These are phyloP conservation scores for Crotalus tigris DNA, from an alignment of 2,113 vertebrate species.

Conservation along the genomic window DNA sequence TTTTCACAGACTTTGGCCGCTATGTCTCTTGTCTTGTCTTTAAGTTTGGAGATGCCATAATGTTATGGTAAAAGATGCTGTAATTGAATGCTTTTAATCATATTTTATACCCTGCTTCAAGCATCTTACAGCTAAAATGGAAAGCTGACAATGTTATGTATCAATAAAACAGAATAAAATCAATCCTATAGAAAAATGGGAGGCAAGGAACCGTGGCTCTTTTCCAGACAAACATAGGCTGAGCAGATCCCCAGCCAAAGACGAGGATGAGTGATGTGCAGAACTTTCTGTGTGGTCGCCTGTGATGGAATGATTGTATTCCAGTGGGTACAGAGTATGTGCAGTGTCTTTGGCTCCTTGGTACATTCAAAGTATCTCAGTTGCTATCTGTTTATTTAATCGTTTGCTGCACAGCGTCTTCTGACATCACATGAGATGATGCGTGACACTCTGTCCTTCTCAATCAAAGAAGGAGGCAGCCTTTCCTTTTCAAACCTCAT, in stretches of 20 bases:
- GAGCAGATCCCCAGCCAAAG: neutral
- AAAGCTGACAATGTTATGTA: neutral
- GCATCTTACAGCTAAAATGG: neutral
- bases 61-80: neutral
- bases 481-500: conserved; percentile 54
- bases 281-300: conserved; percentile 57
- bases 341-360: conserved; percentile 56
- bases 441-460: conserved; percentile 13
- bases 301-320: conserved; percentile 49
- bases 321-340: conserved; percentile 42
- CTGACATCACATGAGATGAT: conserved; percentile 53
- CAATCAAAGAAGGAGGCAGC: conserved; percentile 53
- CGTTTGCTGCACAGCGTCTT: conserved; percentile 55
- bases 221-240: neutral
- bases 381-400: conserved; percentile 67
- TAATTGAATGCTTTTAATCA: neutral
- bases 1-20: neutral
- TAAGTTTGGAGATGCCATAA: neutral
- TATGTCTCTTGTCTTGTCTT: neutral
- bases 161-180: neutral
- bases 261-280: neutral
- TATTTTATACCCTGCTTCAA: neutral
- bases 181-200: neutral
- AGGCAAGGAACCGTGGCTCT: neutral
- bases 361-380: conserved; percentile 38